Base-by-base conservation (phyloP, 2,797 vertebrate species). In the Phrynocephalus guinanensis region DNA sequence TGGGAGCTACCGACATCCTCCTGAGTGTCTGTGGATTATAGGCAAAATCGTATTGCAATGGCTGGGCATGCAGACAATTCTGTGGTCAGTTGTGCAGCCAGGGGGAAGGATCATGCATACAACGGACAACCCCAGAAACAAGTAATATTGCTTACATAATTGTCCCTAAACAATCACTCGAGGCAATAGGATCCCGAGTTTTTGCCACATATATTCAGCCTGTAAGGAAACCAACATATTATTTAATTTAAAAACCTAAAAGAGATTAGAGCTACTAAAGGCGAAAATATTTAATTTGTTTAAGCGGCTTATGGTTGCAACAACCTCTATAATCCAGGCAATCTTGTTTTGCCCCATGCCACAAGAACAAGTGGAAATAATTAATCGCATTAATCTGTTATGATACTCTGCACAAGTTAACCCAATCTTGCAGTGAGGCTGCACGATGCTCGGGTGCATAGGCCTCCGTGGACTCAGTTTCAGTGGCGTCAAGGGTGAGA, bases 171-270 rank as follows among this genome's bases (percentile, higher is more conserved):
- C 52, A 56, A 56, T 56, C 10, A 56, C 1, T 10, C 52, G 1
- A 56, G 52, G 52, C 52, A 56, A 56, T 56, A 56, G 52, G 2
- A 8, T 56, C 13, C 52, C 13, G 52, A 13, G 52, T 56, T 56
- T 13, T 13, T 56, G 13, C 13, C 13, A 56, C 52, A 56, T 56
- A 56, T 38, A 89, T 87, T 72, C 79, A 90, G 82, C 82, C 67
- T n/a, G 38, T 18, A 80, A 79, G n/a, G 77, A 30, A 82, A 18
- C 1, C 84, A 56, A 90, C 22, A 24, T 5, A 8, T 82, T 91
- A 88, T 85, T 93, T 93, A 83, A 91, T 93, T 89, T 73, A 85
- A 16, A 94, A 24, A 6, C 0, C 11, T 85, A 50, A 90, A 86
- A 90, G 38, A 89, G 88, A 91, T 89, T 5, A 77, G 5, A 89